Percentiles rank a stretch among this genome's conserved stretches.
phyloP scores from a whole-genome alignment of 2,797 vertebrate genomes.

The Pipistrellus pygmaeus region DNA sequence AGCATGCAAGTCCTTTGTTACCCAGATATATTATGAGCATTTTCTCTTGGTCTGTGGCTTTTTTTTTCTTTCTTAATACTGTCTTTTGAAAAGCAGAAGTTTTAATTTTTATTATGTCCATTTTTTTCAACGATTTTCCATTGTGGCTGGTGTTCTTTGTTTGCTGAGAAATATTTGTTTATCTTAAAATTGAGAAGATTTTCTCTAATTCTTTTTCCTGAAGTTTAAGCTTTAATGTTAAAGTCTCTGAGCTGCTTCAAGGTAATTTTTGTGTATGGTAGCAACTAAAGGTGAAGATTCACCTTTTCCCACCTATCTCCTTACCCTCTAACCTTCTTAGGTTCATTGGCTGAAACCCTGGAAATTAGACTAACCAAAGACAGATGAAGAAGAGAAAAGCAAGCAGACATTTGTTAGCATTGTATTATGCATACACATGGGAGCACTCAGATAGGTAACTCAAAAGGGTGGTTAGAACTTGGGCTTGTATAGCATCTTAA shows the following conservation, averaged over 20 bases:
- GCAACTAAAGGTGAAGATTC: background rate
- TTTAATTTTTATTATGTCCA: background rate
- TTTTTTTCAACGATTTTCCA: background rate
- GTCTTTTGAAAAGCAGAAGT: background rate
- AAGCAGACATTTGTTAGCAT: background rate
- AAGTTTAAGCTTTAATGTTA: background rate
- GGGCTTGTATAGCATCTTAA: background rate
- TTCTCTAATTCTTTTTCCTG: background rate
- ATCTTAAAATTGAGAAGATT: background rate
- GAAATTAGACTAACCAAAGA: background rate
- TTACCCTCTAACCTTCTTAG: background rate
- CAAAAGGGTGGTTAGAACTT: background rate
- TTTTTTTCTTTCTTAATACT: background rate
- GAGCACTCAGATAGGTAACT: conserved; percentile 20
- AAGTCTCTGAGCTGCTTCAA: background rate
- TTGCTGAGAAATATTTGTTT: background rate
- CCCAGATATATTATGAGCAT: background rate
- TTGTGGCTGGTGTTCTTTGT: background rate
- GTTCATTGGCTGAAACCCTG: background rate
- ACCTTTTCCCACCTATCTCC: background rate
- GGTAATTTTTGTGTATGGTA: conserved; percentile 15
- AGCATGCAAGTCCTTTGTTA: background rate
- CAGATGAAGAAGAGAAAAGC: background rate
- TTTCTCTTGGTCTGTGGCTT: background rate
- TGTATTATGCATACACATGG: background rate